Base-by-base conservation (phyloP, 2,797 vertebrate genomes). In the Enteromius mattozi region DNA sequence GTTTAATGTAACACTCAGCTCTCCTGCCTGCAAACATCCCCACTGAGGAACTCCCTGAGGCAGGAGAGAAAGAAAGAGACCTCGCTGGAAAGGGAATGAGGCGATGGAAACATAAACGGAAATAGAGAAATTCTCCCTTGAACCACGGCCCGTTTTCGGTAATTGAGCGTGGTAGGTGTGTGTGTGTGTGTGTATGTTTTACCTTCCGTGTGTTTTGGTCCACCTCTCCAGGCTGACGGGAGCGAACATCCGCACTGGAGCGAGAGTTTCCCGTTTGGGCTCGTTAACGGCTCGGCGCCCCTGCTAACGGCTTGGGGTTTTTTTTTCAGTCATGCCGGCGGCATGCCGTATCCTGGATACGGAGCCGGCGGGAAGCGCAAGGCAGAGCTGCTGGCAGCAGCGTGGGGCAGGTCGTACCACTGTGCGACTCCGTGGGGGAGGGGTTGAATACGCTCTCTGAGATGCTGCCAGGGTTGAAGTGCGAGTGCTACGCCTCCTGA, bases 271-370 rank as follows among this genome's bases (percentile, higher is more conserved):
- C 79, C 85, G 81, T 61, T 90, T 88, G 92, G 89, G 87, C 91
- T 95, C 90, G 90, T 95, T 95, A 95, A 89, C 90, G 93, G 91
- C 83, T 80, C 85, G 85, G 40, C 85, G 16, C 92, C 85, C 90
- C 88, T 87, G 90, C 82, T 84, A 84, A 84, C 63, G 75, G 82
- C 86, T 54, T 89, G 88, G 24, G 2, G 3, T 3, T 47, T 24
- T 86, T 86, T 94, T 90, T 89, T 92, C 87, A 91, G 87, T 91
- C 92, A 90, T 91, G 93, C 91, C 93, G 89, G 91, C 92, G 94
- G 93, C 95, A 93, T 94, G 95, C 92, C 88, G 95, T 96, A 95
- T 96, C 96, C 94, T 95, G 93, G 96, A 94, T 94, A 96, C 95
- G 90, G 91, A 89, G 91, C 90, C 91, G 61, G 68, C 35, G 59